A percentile compares a stretch with the other conserved stretches of the same genome.
These are phyloP conservation scores for Hesperophylax magnus DNA, from an alignment of 1,140 invertebrate genomes.

Conservation along the genomic window DNA sequence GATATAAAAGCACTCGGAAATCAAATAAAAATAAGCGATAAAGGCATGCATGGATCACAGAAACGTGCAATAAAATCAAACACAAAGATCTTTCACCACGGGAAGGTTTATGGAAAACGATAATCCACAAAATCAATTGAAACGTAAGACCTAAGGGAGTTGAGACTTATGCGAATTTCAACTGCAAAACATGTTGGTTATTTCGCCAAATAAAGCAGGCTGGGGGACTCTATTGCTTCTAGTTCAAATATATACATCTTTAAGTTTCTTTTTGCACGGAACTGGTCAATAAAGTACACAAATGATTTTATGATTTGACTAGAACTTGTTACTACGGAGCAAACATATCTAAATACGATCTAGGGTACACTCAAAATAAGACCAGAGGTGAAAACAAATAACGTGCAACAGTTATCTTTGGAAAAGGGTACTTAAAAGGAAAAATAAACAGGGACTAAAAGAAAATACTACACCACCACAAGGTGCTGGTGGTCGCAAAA, in stretches of 20 bases:
- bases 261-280: no score
- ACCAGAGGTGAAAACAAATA: slow-evolving; percentile 19
- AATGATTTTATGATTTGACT: no score
- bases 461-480: slow-evolving; percentile 13
- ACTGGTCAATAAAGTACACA: no score
- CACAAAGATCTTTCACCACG: no score
- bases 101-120: no score
- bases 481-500: slow-evolving; percentile 46
- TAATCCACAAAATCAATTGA: no score
- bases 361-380: slow-evolving; percentile 13
- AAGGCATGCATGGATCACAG: slow-evolving; percentile 10
- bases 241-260: no score
- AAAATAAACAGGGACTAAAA: slow-evolving; percentile 21
- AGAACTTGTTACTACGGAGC: background rate
- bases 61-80: background rate
- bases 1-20: slow-evolving; percentile 1
- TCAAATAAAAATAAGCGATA: background rate
- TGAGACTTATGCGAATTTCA: no score
- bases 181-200: no score
- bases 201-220: no score
- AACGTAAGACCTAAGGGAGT: no score
- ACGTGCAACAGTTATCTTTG: slow-evolving; percentile 29
- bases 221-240: no score
- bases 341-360: background rate
- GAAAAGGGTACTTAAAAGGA: slow-evolving; percentile 10